Base-by-base conservation (phyloP, 2,797 vertebrate species). In the Luscinia megarhynchos region DNA sequence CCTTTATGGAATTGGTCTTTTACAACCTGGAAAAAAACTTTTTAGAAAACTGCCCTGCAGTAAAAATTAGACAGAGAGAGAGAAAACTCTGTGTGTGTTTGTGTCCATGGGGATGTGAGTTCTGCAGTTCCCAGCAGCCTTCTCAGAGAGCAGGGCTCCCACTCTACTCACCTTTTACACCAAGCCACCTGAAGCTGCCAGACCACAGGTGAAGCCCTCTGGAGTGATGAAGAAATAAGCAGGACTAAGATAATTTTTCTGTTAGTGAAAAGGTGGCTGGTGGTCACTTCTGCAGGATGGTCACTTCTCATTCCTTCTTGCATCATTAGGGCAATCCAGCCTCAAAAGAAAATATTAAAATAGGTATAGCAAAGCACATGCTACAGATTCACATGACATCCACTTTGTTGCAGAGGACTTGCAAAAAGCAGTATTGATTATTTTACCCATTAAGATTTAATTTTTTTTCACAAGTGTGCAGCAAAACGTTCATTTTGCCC, bases 1-100 rank as follows among this genome's bases (percentile, higher is more conserved):
- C 80, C 78, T 96, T 95, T 94, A 93, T 70, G 69, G 89, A 95
- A 93, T 6, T 95, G 93, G 84, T 87, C 80, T 93, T 95, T 95
- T 96, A 94, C 46, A 90, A 89, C 70, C 63, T 79, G 58, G 72
- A 61, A 87, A 93, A 94, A 94, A 84, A 92, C 50, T 92, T 90
- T 92, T 68, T 61, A 93, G 83, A 95, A 53, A 58, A 54, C 58
- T 91, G 32, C 68, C 70, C 75, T 81, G 59, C 3, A 29, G 68
- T 90, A 79, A 90, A 90, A 89, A 36, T 62, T 3, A 53, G 57
- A 61, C 15, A 46, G 21, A 29, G 21, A 26, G 36, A 18, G 46
- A n/a, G 58, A 11, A 11, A 30, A 21, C 40, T 41, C 3, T 4
- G 4, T 21, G 24, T 14, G 15, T 55, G 7, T 6, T 6, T 19